Percentiles rank a stretch among this genome's conserved stretches.
These are phyloP conservation scores for Myathropa florea DNA, from an alignment of 2,888 invertebrate species.

Conservation along the genomic window DNA sequence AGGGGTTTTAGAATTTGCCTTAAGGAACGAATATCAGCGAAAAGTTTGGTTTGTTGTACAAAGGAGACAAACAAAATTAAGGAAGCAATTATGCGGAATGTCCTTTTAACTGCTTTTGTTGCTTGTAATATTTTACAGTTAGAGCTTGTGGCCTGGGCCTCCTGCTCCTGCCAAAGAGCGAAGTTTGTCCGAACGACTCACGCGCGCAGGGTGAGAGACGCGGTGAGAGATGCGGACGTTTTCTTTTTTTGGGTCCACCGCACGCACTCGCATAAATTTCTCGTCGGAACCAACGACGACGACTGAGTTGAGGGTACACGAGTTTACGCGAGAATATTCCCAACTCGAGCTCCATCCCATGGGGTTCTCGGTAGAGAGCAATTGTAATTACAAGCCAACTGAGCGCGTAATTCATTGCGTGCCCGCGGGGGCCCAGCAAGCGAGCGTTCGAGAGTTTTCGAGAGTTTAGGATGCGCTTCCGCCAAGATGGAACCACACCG, in stretches of 20 bases:
- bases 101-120: conserved; percentile 47
- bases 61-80: conserved; percentile 19
- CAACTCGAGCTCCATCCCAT: conserved; percentile 14
- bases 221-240: background rate
- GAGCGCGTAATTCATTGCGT: conserved; percentile 57
- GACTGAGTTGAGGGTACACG: background rate
- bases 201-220: background rate
- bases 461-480: conserved; percentile 17
- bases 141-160: background rate
- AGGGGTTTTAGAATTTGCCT: background rate
- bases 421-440: conserved; percentile 10
- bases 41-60: conserved; percentile 7
- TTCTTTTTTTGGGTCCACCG: background rate
- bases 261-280: conserved; percentile 42
- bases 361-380: conserved; percentile 1
- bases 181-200: conserved; percentile 9
- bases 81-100: conserved; percentile 50
- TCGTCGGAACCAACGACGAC: background rate
- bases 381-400: conserved; percentile 62
- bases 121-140: conserved; percentile 43
- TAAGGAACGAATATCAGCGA: background rate
- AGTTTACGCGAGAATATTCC: background rate
- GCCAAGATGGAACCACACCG: conserved; percentile 20
- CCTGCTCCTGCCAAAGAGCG: background rate
- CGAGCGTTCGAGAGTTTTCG: background rate